phyloP scores from a whole-genome alignment of 2,888 invertebrate genomes.

The Nemotelus pantherinus region DNA sequence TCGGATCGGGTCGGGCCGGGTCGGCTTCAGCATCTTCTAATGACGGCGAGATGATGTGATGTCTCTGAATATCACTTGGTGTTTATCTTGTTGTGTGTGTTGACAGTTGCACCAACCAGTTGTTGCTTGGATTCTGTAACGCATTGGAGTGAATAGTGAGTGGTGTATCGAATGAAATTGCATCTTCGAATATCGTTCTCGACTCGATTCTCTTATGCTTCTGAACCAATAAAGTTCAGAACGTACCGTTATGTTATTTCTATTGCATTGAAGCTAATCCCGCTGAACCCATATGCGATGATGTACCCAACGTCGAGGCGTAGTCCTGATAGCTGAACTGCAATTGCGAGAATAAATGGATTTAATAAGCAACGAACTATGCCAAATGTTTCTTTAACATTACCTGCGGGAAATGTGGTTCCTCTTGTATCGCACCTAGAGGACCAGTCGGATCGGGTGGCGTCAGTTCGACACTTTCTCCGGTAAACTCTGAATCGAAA shows the following conservation, averaged over 20 bases:
- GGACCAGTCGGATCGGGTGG: slow-evolving; percentile 80
- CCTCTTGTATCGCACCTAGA: slow-evolving; percentile 75
- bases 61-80: slow-evolving; percentile 41
- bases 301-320: slow-evolving; percentile 73
- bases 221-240: neutral
- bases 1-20: neutral
- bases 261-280: slow-evolving; percentile 65
- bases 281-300: slow-evolving; percentile 70
- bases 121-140: slow-evolving; percentile 22
- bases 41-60: slow-evolving; percentile 40
- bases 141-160: slow-evolving; percentile 1
- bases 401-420: slow-evolving; percentile 73
- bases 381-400: slow-evolving; percentile 3
- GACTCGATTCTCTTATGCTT: slow-evolving; percentile 21
- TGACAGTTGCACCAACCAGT: slow-evolving; percentile 32
- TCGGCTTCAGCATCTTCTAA: slow-evolving; percentile 3
- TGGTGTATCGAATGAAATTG: slow-evolving; percentile 13
- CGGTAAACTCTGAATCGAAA: slow-evolving; percentile 98
- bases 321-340: slow-evolving; percentile 87
- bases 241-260: slow-evolving; percentile 34
- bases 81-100: slow-evolving; percentile 22
- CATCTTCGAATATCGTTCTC: slow-evolving; percentile 28
- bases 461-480: slow-evolving; percentile 94
- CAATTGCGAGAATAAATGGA: slow-evolving; percentile 34
- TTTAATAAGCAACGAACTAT: neutral